These are phyloP conservation scores for Leptodactylus fallax DNA, from an alignment of 2,797 vertebrate species.

Conservation along the genomic window DNA sequence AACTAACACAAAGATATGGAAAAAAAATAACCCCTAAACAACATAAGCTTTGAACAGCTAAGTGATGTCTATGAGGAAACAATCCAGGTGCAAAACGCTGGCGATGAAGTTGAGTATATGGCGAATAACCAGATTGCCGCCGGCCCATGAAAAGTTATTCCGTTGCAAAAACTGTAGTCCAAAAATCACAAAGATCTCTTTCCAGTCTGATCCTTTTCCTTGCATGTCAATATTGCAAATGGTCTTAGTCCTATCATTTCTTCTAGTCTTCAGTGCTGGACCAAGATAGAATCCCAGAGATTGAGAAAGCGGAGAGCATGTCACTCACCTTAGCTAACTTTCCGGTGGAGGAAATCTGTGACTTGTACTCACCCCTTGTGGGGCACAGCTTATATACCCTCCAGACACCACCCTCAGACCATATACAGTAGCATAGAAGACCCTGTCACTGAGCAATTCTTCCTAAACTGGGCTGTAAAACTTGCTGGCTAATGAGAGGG, in stretches of 20 bases:
- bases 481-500: slow-evolving; percentile 70
- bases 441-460: slow-evolving; percentile 65
- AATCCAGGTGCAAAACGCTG: slow-evolving; percentile 14
- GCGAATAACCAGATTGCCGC: background rate
- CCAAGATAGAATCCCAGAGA: slow-evolving; percentile 32
- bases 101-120: background rate
- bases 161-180: slow-evolving; percentile 36
- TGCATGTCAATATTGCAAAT: background rate
- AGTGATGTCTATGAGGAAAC: background rate
- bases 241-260: background rate
- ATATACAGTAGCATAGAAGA: slow-evolving; percentile 66
- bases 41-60: background rate
- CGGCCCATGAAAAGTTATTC: slow-evolving; percentile 8
- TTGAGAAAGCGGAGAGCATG: background rate
- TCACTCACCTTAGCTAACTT: slow-evolving; percentile 66
- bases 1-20: background rate
- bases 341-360: slow-evolving; percentile 47
- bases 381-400: slow-evolving; percentile 65
- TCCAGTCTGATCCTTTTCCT: slow-evolving; percentile 36
- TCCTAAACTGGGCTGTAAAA: slow-evolving; percentile 61
- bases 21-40: background rate
- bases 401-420: slow-evolving; percentile 67
- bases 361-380: slow-evolving; percentile 50
- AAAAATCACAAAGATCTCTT: slow-evolving; percentile 4
- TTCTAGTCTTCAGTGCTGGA: background rate